These are phyloP conservation scores for Micromussa lordhowensis DNA, from an alignment of 92 coral and sea anemone species.

Conservation along the genomic window DNA sequence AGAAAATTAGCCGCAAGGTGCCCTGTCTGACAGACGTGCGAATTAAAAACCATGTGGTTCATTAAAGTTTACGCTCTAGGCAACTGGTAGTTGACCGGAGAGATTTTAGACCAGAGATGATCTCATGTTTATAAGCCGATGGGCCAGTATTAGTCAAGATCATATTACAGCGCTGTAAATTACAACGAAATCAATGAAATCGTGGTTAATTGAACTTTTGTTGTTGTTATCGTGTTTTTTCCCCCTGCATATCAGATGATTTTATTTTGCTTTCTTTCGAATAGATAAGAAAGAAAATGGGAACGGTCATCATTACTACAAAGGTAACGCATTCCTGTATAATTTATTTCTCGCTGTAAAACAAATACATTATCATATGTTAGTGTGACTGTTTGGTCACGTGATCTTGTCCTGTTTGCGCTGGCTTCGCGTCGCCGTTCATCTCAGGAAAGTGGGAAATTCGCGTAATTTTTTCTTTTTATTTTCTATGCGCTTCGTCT, in stretches of 20 bases:
- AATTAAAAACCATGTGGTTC: constrained; percentile 32
- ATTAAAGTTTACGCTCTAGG: neutral
- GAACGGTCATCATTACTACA: constrained; percentile 19
- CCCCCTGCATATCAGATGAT: neutral
- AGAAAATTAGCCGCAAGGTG: neutral
- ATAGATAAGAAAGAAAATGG: constrained; percentile 43
- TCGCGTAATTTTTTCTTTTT: constrained; percentile 38
- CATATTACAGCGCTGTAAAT: neutral
- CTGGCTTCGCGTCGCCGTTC: constrained; percentile 41
- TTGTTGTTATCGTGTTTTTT: neutral
- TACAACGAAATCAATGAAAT: neutral
- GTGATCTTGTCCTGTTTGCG: constrained; percentile 35
- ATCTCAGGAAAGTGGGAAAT: constrained; percentile 50
- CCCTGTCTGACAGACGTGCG: neutral
- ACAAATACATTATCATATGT: constrained; percentile 31
- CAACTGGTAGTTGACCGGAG: neutral
- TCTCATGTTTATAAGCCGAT: neutral
- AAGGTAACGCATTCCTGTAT: constrained; percentile 41
- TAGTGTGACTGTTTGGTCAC: constrained; percentile 20
- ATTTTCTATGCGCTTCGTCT: constrained; percentile 31
- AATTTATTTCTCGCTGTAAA: constrained; percentile 16
- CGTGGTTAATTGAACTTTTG: neutral
- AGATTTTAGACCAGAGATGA: neutral
- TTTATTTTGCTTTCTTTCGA: constrained; percentile 1
- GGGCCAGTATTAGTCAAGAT: neutral